These are phyloP conservation scores for Tor tambroides DNA, from an alignment of 2,113 vertebrate genomes.

Conservation along the genomic window DNA sequence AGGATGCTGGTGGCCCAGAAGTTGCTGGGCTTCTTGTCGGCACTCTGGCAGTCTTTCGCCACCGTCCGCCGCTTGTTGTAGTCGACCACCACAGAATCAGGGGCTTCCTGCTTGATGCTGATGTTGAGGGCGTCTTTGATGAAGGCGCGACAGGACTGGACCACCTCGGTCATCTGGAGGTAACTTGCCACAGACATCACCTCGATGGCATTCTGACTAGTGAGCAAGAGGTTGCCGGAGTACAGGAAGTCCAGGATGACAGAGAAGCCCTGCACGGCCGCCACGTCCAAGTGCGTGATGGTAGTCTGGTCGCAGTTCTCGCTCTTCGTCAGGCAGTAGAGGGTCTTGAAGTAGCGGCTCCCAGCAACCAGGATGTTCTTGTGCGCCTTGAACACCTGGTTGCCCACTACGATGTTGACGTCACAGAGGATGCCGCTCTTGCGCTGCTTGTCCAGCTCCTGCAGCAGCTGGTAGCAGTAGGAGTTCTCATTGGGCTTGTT, in stretches of 20 bases:
- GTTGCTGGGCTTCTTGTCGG: conserved; percentile 89
- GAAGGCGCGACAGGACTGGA: conserved; percentile 94
- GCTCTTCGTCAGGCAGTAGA: conserved; percentile 97
- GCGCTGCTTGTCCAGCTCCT: conserved; percentile 96
- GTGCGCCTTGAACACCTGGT: conserved; percentile 96
- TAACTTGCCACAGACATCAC: conserved; percentile 99
- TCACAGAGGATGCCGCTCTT: conserved; percentile 98
- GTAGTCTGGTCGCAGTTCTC: conserved; percentile 91
- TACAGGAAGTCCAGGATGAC: conserved; percentile 99
- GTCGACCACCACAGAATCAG: conserved; percentile 94
- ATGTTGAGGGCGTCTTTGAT: conserved; percentile 99
- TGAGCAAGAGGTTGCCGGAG: conserved; percentile 96
- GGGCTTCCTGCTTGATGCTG: conserved; percentile 98
- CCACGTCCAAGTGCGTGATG: conserved; percentile 96
- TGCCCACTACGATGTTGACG: conserved; percentile 95
- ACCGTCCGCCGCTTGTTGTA: conserved; percentile 92
- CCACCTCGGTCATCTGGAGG: conserved; percentile 99
- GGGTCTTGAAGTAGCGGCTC: conserved; percentile 99
- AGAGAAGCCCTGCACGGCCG: conserved; percentile 96
- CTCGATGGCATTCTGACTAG: conserved; percentile 99
- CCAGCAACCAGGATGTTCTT: conserved; percentile 99
- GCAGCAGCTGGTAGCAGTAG: conserved; percentile 98
- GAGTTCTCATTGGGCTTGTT: conserved; percentile 95
- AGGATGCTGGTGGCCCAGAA: conserved; percentile 98
- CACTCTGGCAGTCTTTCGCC: conserved; percentile 82